These are phyloP conservation scores for Corythornis vintsioides DNA, from an alignment of 2,113 vertebrate species.

Conservation along the genomic window DNA sequence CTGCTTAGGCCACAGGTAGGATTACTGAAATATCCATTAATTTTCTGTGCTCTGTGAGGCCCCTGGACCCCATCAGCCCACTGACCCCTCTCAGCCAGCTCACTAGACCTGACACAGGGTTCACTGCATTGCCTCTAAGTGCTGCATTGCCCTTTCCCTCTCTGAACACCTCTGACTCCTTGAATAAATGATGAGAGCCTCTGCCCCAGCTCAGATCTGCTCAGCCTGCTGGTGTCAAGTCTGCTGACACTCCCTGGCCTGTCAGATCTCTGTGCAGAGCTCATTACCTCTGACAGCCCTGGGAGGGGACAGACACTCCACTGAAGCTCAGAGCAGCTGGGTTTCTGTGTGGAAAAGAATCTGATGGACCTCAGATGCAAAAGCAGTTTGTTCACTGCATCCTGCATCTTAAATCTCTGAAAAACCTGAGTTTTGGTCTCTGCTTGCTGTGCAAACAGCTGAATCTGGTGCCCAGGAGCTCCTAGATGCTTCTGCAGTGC, in stretches of 20 bases:
- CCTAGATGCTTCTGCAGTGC: neutral
- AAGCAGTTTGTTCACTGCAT: neutral
- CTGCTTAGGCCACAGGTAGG: neutral
- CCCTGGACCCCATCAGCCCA: neutral
- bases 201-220: neutral
- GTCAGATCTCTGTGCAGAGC: neutral
- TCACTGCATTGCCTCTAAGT: neutral
- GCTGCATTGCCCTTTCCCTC: neutral
- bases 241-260: neutral
- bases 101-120: neutral
- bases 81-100: neutral
- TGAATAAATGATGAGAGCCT: constrained; percentile 26
- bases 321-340: neutral
- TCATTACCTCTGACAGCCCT: neutral
- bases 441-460: neutral
- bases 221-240: neutral
- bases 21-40: neutral
- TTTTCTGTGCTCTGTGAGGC: neutral
- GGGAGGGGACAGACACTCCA: neutral
- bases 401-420: neutral
- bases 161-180: neutral
- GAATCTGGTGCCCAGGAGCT: neutral
- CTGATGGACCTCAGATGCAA: neutral
- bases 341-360: neutral
- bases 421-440: neutral